Percentiles rank a stretch among this genome's conserved stretches.
Conservation (phyloP, 2,113 vertebrate species). For the Trinectes maculatus region DNA sequence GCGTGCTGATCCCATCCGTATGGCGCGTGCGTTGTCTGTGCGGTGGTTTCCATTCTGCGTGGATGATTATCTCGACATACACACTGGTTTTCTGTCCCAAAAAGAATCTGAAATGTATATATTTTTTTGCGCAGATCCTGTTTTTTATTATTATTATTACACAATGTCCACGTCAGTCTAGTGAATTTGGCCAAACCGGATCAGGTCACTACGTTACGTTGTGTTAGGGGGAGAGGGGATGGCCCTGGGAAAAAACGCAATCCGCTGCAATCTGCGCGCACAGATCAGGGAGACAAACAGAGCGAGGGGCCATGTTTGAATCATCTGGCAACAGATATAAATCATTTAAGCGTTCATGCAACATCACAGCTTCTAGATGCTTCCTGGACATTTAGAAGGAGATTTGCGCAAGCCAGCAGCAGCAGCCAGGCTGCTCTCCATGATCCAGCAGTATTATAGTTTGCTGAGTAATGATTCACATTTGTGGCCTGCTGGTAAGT, state of each 20-base stretch:
- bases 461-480: slow-evolving; percentile 42
- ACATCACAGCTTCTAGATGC: slow-evolving; percentile 32
- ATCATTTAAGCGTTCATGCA: slow-evolving; percentile 16
- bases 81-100: neutral
- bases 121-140: neutral
- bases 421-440: no score
- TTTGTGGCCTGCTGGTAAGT: neutral
- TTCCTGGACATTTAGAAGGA: slow-evolving; percentile 26
- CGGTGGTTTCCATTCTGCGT: slow-evolving; percentile 43
- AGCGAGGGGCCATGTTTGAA: slow-evolving; percentile 53
- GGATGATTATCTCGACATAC: slow-evolving; percentile 3
- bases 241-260: slow-evolving; percentile 47
- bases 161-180: slow-evolving; percentile 8
- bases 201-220: slow-evolving; percentile 29
- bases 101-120: no score
- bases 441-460: slow-evolving; percentile 4
- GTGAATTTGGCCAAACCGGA: slow-evolving; percentile 24
- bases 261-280: slow-evolving; percentile 56
- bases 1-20: slow-evolving; percentile 4
- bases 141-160: no score
- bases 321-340: slow-evolving; percentile 1
- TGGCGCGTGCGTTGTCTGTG: slow-evolving; percentile 45
- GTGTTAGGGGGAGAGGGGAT: neutral
- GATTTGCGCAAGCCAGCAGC: slow-evolving; percentile 6
- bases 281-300: slow-evolving; percentile 18